These are phyloP conservation scores for Prunella himalayana DNA, from an alignment of 2,113 vertebrate genomes.

Conservation along the genomic window DNA sequence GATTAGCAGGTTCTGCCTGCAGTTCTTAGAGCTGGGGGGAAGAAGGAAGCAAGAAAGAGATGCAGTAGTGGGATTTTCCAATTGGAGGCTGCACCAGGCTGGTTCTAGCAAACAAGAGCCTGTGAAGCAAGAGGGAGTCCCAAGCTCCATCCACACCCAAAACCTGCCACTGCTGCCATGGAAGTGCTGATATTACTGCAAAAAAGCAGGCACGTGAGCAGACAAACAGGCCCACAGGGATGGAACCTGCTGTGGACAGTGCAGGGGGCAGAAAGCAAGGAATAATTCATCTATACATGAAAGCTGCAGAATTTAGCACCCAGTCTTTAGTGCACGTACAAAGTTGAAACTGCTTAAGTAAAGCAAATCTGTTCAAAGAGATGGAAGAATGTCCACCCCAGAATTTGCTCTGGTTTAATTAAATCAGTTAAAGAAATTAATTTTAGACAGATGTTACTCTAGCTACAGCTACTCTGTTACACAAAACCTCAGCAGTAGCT, in stretches of 20 bases:
- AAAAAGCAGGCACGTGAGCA: neutral
- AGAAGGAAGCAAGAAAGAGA: neutral
- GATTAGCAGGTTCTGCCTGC: neutral
- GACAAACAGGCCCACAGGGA: neutral
- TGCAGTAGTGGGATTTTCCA: neutral
- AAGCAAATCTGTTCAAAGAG: neutral
- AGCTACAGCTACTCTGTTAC: neutral
- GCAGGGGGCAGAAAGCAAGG: neutral
- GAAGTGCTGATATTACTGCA: neutral
- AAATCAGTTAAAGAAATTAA: neutral
- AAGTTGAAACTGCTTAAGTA: neutral
- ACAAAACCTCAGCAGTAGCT: neutral
- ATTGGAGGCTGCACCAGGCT: neutral
- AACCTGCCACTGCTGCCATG: neutral
- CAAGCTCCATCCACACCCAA: neutral
- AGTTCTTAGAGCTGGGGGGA: accelerated
- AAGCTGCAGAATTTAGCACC: neutral
- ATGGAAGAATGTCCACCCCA: neutral
- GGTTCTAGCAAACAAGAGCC: neutral
- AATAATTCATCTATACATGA: neutral
- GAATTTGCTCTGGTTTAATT: neutral
- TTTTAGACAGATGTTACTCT: neutral
- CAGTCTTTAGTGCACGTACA: neutral
- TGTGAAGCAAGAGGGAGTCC: neutral
- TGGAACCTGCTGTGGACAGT: neutral